Base-by-base conservation (phyloP, 2,797 vertebrate genomes). In the Argya squamiceps region DNA sequence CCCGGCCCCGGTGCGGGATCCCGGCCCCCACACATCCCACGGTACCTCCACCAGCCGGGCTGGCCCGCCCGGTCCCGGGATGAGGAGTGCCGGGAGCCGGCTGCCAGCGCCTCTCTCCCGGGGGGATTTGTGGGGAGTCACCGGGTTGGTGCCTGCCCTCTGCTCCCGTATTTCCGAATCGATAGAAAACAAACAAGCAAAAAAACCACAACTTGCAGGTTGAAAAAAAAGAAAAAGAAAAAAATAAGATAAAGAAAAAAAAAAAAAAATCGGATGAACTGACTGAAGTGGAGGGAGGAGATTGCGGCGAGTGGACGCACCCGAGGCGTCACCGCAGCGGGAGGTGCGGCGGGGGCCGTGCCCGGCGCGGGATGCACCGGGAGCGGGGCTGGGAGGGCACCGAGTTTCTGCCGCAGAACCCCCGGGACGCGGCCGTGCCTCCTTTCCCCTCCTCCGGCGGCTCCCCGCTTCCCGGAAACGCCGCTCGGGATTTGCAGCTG, bases 111-210 rank as follows among this genome's bases (percentile, higher is more conserved):
- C 30, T 15, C 75, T 59, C 10, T 11, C 17, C 53, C 15, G 12
- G 27, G 3, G 8, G 32, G 3, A 12, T 2, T 5, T 41, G 41
- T 0, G 50, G 6, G 2, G 39, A 29, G 22, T 2, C 64, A 2
- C 69, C 8, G 27, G 1, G 1, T 2, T 30, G 5, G 3, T 21
- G 22, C 43, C 50, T 10, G 50, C 50, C 50, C 50, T 47, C 47
- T 13, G 24, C 47, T 24, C 47, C 47, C 15, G 8, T 47, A 20
- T 44, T 44, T 10, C 44, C 43, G 9, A 62, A 56, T 0, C 10
- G 65, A 21, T 6, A 44, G 30, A 10, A 15, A 52, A 7, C n/a
- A 9, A 62, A 34, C 26, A 2, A 32, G 10, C 6, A 5, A 6
- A 17, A 30, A 60, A 6, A n/a, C n/a, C n/a, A 13, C 20, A 34